Evolutionary conservation across 2,888 invertebrate species (phyloP), one percentile per base, ranked within the genome.

Genomic region (Caenorhabditis imperialis): DNA sequence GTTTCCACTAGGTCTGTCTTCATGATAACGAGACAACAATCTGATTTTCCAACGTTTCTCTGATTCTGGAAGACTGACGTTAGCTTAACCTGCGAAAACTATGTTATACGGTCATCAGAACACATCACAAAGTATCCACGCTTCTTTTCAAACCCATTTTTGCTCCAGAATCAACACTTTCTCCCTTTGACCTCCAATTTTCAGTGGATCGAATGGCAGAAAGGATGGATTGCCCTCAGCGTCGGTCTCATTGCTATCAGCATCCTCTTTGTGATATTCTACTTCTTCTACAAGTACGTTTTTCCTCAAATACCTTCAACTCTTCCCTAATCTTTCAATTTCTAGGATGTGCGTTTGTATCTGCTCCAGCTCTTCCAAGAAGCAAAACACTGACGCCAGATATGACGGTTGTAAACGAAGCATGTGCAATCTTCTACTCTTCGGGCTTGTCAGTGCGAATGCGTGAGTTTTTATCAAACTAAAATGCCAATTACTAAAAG

Each of bases 121-220:
- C n/a, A n/a, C n/a, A n/a, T n/a, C n/a, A n/a, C n/a, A n/a, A n/a
- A n/a, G n/a, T n/a, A n/a, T n/a, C n/a, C n/a, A n/a, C n/a, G n/a
- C n/a, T n/a, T n/a, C n/a, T n/a, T n/a, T n/a, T n/a, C n/a, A n/a
- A n/a, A n/a, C n/a, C n/a, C n/a, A n/a, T n/a, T n/a, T n/a, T n/a
- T n/a, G n/a, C n/a, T n/a, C n/a, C n/a, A n/a, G n/a, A n/a, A n/a
- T n/a, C n/a, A n/a, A n/a, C n/a, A n/a, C n/a, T n/a, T n/a, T n/a
- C n/a, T n/a, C n/a, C n/a, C n/a, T n/a, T n/a, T n/a, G n/a, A n/a
- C n/a, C n/a, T n/a, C n/a, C n/a, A n/a, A n/a, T n/a, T 80, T 85
- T 65, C 79, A 86, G 84, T 86, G 86, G 86, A 51, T 86, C 23
- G 77, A 81, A 54, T 85, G 82, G 77, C 85, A 84, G 42, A 78